Conservation (phyloP, 2,888 invertebrate species). For the Caenorhabditis japonica region DNA sequence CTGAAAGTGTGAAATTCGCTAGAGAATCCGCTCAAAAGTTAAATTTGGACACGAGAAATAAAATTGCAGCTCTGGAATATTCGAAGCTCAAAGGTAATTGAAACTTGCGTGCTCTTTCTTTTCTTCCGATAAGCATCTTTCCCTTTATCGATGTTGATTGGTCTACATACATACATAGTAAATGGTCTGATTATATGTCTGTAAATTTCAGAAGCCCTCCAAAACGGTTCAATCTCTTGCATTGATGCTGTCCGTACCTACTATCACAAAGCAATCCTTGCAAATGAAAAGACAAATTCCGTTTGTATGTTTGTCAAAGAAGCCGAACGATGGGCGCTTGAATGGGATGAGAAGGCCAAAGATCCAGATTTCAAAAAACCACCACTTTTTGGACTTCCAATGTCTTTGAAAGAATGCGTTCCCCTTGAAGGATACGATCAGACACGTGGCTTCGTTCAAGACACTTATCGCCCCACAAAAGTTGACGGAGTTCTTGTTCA, state of each 20-base stretch:
- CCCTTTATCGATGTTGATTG: constrained; percentile 14
- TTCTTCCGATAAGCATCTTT: constrained; percentile 1
- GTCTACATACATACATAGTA: constrained; percentile 7
- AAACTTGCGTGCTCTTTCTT: constrained; percentile 4
- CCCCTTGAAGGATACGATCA: constrained; percentile 70
- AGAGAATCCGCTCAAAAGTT: constrained; percentile 44
- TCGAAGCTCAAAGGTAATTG: constrained; percentile 53
- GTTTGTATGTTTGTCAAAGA: constrained; percentile 69
- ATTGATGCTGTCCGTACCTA: constrained; percentile 65
- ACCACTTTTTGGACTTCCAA: constrained; percentile 71
- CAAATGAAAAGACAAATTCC: constrained; percentile 69
- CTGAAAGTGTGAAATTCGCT: constrained; percentile 57
- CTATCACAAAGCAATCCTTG: constrained; percentile 59
- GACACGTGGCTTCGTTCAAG: constrained; percentile 76
- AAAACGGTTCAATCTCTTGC: constrained; percentile 56
- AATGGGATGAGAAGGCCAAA: constrained; percentile 62
- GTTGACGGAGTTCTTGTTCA: constrained; percentile 63
- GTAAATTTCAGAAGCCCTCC: constrained; percentile 62
- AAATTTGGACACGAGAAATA: constrained; percentile 40
- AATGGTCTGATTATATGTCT: constrained; percentile 40
- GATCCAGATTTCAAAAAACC: constrained; percentile 63
- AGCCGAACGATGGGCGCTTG: constrained; percentile 65
- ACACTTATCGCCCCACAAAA: constrained; percentile 62
- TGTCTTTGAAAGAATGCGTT: constrained; percentile 73
- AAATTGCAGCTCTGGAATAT: constrained; percentile 55